A percentile compares a stretch with the other conserved stretches of the same genome.
Evolutionary conservation across 2,888 invertebrate genomes (phyloP).

Genomic region (Cheilosia scutellata): DNA sequence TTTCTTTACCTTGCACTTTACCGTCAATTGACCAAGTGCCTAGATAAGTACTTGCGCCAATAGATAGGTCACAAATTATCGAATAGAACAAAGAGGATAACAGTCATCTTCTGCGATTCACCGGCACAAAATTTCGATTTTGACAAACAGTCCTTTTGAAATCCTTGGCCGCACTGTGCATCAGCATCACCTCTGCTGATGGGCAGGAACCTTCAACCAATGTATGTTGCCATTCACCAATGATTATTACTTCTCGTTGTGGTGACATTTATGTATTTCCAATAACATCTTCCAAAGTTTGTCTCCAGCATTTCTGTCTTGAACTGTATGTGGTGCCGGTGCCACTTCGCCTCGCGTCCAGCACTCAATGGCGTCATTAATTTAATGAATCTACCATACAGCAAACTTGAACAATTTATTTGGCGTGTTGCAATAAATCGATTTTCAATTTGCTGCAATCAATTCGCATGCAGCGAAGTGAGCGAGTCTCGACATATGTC

Average conservation of each 20-base stretch:
- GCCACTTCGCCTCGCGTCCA: conserved; percentile 5
- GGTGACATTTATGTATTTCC: conserved; percentile 34
- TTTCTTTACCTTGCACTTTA: too few relatives aligned
- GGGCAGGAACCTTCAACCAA: not conserved
- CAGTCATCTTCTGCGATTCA: too few relatives aligned
- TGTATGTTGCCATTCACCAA: conserved; percentile 1
- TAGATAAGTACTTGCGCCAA: too few relatives aligned
- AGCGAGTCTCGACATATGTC: conserved; percentile 12
- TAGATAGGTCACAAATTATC: too few relatives aligned
- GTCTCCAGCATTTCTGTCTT: conserved; percentile 1
- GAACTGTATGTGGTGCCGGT: conserved; percentile 4
- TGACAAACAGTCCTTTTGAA: not conserved
- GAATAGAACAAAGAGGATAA: too few relatives aligned
- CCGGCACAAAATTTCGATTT: too few relatives aligned
- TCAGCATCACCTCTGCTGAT: not conserved
- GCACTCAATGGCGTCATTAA: conserved; percentile 55
- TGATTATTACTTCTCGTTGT: conserved; percentile 24
- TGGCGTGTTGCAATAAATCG: conserved; percentile 72
- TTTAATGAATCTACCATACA: conserved; percentile 62
- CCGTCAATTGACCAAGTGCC: too few relatives aligned
- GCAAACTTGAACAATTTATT: conserved; percentile 70
- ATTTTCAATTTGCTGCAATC: conserved; percentile 75
- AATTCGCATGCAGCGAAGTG: conserved; percentile 32
- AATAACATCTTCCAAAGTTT: conserved; percentile 13
- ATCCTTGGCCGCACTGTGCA: not conserved